Percentiles rank a stretch among this genome's conserved stretches.
phyloP scores from a whole-genome alignment of 2,888 invertebrate species.

The Sarcophaga caerulescens region DNA sequence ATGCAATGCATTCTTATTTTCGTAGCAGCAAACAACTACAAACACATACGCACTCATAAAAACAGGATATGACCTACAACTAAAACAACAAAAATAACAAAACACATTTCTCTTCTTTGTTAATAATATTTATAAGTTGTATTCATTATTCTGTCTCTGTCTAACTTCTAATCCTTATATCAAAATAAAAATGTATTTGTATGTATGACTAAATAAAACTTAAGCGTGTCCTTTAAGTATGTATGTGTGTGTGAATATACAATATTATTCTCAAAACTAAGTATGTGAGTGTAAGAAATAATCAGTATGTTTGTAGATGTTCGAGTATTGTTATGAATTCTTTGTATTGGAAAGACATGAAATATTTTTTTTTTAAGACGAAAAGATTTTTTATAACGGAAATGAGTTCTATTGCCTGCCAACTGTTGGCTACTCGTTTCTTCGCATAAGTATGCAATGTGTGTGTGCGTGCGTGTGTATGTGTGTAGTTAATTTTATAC shows the following conservation, averaged over 20 bases:
- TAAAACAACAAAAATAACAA: no score
- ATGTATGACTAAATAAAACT: constrained; percentile 16
- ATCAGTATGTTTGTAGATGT: constrained; percentile 53
- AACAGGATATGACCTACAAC: background rate
- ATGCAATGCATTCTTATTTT: constrained; percentile 58
- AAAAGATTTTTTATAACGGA: constrained; percentile 45
- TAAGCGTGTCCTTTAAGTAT: constrained; percentile 5
- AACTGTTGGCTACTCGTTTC: no score
- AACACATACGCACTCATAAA: background rate
- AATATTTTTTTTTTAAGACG: constrained; percentile 26
- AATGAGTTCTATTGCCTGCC: constrained; percentile 41
- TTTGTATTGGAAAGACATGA: constrained; percentile 59
- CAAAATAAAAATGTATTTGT: background rate
- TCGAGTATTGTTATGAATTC: constrained; percentile 65
- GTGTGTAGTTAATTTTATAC: background rate
- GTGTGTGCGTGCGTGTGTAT: background rate
- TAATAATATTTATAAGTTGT: constrained; percentile 52
- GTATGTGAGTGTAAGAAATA: constrained; percentile 39
- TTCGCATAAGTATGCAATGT: background rate
- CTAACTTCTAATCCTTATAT: no score
- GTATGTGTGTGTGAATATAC: background rate
- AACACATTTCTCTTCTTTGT: constrained; percentile 14
- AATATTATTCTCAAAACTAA: no score
- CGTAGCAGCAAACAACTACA: constrained; percentile 29
- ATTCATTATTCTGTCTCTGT: background rate